These are phyloP conservation scores for Caerostris darwini DNA, from an alignment of 1,140 invertebrate species.

Conservation along the genomic window DNA sequence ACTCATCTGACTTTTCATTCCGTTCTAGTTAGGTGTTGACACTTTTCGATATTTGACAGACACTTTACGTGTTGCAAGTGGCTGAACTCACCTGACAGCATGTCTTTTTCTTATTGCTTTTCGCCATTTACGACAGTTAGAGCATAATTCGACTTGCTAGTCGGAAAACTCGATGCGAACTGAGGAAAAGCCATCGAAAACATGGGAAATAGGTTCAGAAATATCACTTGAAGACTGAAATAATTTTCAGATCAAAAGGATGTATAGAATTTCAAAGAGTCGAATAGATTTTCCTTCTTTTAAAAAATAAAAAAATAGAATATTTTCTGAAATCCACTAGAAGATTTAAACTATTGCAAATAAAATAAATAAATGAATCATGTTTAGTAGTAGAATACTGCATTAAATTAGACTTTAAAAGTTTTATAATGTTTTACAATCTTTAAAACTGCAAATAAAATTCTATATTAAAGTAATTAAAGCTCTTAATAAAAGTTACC, in stretches of 20 bases:
- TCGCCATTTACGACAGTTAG: background rate
- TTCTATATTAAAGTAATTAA: no score
- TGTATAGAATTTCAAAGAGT: background rate
- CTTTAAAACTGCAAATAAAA: no score
- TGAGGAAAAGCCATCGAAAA: background rate
- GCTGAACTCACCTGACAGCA: background rate
- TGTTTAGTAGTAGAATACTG: no score
- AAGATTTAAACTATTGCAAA: no score
- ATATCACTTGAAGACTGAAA: background rate
- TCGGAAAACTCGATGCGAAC: background rate
- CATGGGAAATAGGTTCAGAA: background rate
- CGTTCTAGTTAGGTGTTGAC: conserved; percentile 16
- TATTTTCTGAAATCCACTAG: no score
- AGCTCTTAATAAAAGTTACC: no score
- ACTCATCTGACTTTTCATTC: background rate
- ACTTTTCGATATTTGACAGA: conserved; percentile 36
- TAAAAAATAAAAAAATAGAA: no score
- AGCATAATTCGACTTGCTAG: background rate
- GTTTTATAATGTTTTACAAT: no score
- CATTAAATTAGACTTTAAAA: no score
- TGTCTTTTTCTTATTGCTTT: background rate
- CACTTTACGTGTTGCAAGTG: conserved; percentile 16
- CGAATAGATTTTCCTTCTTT: background rate
- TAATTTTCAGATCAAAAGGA: background rate
- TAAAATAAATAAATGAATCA: no score